Percentiles rank a stretch among this genome's conserved stretches.
Evolutionary conservation across 1,140 invertebrate species (phyloP).

Genomic region (Anastrepha ludens): DNA sequence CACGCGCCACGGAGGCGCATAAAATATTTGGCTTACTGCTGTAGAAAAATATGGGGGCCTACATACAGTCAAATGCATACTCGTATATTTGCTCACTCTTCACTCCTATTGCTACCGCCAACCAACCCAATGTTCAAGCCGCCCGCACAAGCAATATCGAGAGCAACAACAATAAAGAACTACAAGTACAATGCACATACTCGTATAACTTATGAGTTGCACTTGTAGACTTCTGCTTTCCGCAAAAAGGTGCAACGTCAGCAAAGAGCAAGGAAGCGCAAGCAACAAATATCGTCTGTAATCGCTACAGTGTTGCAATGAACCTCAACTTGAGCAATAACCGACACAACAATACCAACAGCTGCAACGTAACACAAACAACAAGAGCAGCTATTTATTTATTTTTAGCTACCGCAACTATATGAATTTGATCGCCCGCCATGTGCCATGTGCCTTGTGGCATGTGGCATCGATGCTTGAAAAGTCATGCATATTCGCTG

Average conservation of each 20-base stretch:
- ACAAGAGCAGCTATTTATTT: conserved; percentile 1
- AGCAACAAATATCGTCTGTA: background rate
- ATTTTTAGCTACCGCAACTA: conserved; percentile 47
- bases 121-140: background rate
- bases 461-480: conserved; percentile 49
- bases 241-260: conserved; percentile 20
- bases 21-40: no score
- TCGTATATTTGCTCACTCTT: no score
- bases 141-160: background rate
- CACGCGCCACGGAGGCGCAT: background rate
- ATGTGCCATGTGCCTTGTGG: conserved; percentile 47
- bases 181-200: background rate
- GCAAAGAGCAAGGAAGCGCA: background rate
- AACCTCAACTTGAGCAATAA: conserved; percentile 46
- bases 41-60: no score
- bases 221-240: background rate
- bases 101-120: background rate
- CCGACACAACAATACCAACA: background rate
- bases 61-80: no score
- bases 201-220: no score
- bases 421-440: conserved; percentile 21
- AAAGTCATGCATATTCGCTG: conserved; percentile 1
- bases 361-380: background rate
- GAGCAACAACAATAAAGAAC: background rate
- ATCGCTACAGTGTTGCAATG: conserved; percentile 10